These are phyloP conservation scores for Latrodectus elegans DNA, from an alignment of 2,888 invertebrate genomes.

Conservation along the genomic window DNA sequence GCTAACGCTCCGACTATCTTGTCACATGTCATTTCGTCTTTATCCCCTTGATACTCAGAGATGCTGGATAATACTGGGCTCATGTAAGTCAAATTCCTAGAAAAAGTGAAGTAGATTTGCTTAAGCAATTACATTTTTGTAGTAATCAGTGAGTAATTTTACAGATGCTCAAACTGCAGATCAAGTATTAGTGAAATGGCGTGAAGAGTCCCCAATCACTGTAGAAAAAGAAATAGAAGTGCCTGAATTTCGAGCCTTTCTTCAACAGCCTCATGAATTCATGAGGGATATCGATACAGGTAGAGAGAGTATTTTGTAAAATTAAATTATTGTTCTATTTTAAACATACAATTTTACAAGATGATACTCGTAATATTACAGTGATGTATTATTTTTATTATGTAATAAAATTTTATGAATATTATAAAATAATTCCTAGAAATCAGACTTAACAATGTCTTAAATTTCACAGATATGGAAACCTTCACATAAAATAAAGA, in stretches of 20 bases:
- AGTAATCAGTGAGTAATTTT: constrained; percentile 8
- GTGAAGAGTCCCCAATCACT: constrained; percentile 62
- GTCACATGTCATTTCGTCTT: constrained; percentile 71
- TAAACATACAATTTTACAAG: too few species aligned
- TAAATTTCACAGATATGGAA: too few species aligned
- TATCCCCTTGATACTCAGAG: constrained; percentile 72
- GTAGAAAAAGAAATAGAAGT: constrained; percentile 70
- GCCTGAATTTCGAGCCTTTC: constrained; percentile 70
- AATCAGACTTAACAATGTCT: too few species aligned
- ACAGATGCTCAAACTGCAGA: constrained; percentile 71
- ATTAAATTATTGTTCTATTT: too few species aligned
- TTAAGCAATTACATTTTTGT: neutral
- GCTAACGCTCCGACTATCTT: constrained; percentile 72
- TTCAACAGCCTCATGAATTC: constrained; percentile 52
- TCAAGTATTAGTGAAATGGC: constrained; percentile 70
- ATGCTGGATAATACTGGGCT: constrained; percentile 71
- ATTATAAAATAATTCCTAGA: too few species aligned
- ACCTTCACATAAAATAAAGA: too few species aligned
- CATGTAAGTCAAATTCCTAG: constrained; percentile 71
- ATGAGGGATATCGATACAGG: constrained; percentile 70
- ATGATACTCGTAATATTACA: too few species aligned
- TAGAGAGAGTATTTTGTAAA: neutral
- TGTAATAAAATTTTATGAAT: too few species aligned
- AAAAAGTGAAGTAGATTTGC: neutral
- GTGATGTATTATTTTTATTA: too few species aligned